Conservation (phyloP, 2,888 invertebrate species). For the Hyppa rectilinea region DNA sequence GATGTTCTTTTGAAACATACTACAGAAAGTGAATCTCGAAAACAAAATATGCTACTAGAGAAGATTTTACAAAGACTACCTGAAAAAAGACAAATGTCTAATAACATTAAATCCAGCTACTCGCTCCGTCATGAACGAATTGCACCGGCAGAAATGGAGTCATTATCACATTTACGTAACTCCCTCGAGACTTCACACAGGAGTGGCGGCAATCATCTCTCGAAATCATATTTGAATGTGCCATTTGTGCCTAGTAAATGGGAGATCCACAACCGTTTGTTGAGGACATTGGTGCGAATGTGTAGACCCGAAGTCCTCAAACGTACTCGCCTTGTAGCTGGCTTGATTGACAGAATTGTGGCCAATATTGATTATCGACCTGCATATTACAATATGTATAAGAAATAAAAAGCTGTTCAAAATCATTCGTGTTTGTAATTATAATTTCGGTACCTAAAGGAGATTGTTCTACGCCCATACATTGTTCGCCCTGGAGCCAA, state of each 20-base stretch:
- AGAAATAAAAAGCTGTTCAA: slow-evolving; percentile 40
- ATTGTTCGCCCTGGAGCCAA: no score
- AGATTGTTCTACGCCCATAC: no score
- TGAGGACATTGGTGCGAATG: slow-evolving; percentile 18
- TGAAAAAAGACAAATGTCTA: slow-evolving; percentile 24
- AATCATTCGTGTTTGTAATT: slow-evolving; percentile 50
- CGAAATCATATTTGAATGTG: slow-evolving; percentile 34
- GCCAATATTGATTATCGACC: slow-evolving; percentile 45
- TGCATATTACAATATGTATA: slow-evolving; percentile 52
- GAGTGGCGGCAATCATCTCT: slow-evolving; percentile 26
- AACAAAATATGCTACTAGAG: slow-evolving; percentile 51
- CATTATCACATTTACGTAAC: slow-evolving; percentile 15
- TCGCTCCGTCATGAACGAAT: slow-evolving; percentile 30
- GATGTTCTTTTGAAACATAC: slow-evolving; percentile 42
- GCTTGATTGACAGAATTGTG: slow-evolving; percentile 42
- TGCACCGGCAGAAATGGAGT: slow-evolving; percentile 18
- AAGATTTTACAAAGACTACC: slow-evolving; percentile 58
- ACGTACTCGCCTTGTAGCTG: slow-evolving; percentile 27
- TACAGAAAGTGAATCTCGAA: slow-evolving; percentile 43
- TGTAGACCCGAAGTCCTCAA: slow-evolving; percentile 39
- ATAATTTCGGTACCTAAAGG: slow-evolving; percentile 55
- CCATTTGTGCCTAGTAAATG: slow-evolving; percentile 39
- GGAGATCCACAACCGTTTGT: slow-evolving; percentile 38
- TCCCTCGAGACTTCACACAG: slow-evolving; percentile 26
- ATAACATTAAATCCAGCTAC: slow-evolving; percentile 35